Base-by-base conservation (phyloP, 2,113 vertebrate genomes). In the Stigmatopora nigra region DNA sequence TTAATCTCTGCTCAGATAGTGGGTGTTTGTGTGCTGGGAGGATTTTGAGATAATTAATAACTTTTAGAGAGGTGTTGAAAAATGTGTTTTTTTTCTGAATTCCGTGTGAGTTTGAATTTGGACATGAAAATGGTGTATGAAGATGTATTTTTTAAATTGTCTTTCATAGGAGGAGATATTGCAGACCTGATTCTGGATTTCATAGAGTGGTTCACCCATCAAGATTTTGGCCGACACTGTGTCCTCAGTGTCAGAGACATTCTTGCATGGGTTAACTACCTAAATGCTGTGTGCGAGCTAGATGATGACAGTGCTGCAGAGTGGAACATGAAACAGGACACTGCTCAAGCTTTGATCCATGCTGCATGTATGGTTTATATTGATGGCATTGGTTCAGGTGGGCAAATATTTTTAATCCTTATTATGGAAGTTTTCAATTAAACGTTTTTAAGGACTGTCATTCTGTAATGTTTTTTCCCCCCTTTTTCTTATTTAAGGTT, bases 361-460 rank as follows among this genome's bases (percentile, higher is more conserved):
- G 96, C 93, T 1, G 96, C 96, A 0, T 99, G 96, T 71, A 88
- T 99, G 69, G 93, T 97, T 0, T 98, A 96, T 68, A 84, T 98
- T 31, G 97, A 99, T 64, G 93, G 93, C 70, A 92, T 99, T 38
- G 97, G 97, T 72, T 95, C 97, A 71, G 96, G 96, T 98, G 79
- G 80, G 86, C 57, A 8, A 2, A 25, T 0, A 0, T 3, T 15
- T 68, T 47, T 4, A 45, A 0, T 14, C 16, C 1, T 6, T 8
- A 13, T 5, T 1, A 22, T 12, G 44, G 5, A 51, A 35, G 5
- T 38, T 2, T 31, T 31, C 3, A 19, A 61, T 20, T 13, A 31
- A 31, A 31, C 1, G 25, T 31, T 31, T 19, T 22, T 58, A 61
- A 61, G 17, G n/a, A 5, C 16, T 20, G 51, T 41, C 2, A 9